Conservation (phyloP, 1,140 invertebrate species). For the Amyelois transitella region DNA sequence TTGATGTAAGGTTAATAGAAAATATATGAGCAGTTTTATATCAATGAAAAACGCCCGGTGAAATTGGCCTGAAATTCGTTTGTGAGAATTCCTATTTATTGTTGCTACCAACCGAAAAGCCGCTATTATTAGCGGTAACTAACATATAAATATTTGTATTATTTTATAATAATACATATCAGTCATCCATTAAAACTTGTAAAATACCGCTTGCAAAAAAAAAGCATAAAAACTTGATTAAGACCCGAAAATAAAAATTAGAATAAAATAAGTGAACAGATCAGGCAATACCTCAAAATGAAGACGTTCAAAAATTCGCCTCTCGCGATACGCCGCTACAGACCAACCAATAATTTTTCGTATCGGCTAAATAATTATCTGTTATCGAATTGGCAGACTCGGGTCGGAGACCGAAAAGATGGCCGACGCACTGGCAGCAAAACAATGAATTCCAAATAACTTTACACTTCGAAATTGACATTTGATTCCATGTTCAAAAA, state of each 20-base stretch:
- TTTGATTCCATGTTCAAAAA: background rate
- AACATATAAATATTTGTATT: too few species aligned
- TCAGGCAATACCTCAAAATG: slow-evolving; percentile 32
- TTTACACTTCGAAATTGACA: slow-evolving; percentile 9
- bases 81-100: too few species aligned
- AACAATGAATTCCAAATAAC: slow-evolving; percentile 20
- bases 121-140: too few species aligned
- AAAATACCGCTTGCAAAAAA: background rate
- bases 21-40: background rate
- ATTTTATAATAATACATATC: too few species aligned
- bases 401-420: slow-evolving; percentile 48
- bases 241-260: slow-evolving; percentile 6
- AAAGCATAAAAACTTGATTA: background rate
- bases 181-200: background rate
- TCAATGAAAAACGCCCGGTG: too few species aligned
- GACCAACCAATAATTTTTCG: slow-evolving; percentile 58
- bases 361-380: slow-evolving; percentile 63
- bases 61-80: too few species aligned
- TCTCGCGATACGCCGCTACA: slow-evolving; percentile 32
- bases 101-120: too few species aligned
- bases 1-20: slow-evolving; percentile 16
- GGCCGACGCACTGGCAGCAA: slow-evolving; percentile 43
- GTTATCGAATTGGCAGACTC: slow-evolving; percentile 58
- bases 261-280: slow-evolving; percentile 3
- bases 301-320: slow-evolving; percentile 48